These are phyloP conservation scores for Phalera bucephala DNA, from an alignment of 2,888 invertebrate genomes.

Conservation along the genomic window DNA sequence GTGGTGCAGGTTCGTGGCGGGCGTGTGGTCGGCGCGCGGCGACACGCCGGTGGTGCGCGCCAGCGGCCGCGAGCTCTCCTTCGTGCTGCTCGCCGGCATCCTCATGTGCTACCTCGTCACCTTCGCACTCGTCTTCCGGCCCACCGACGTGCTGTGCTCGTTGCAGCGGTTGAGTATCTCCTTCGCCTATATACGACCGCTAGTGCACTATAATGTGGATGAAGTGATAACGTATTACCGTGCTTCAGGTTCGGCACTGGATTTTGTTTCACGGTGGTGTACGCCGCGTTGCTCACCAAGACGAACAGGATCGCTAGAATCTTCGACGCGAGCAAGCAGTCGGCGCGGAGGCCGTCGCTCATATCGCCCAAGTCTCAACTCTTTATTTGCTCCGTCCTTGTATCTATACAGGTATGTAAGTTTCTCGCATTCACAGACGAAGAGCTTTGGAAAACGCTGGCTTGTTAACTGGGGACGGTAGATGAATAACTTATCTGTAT, in stretches of 20 bases:
- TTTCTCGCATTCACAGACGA: not conserved
- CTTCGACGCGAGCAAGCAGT: constrained; percentile 96
- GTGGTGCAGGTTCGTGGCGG: constrained; percentile 83
- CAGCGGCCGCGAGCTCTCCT: constrained; percentile 94
- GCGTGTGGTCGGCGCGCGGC: constrained; percentile 92
- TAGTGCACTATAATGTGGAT: too few relatives aligned
- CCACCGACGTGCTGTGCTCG: constrained; percentile 93
- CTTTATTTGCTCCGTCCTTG: constrained; percentile 92
- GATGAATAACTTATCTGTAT: too few relatives aligned
- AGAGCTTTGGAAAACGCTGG: too few relatives aligned
- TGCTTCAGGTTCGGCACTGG: constrained; percentile 91
- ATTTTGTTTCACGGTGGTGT: constrained; percentile 98
- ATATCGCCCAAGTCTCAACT: constrained; percentile 96
- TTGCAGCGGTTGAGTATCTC: constrained; percentile 88
- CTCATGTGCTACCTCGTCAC: constrained; percentile 96
- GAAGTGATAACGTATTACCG: too few relatives aligned
- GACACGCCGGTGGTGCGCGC: constrained; percentile 98
- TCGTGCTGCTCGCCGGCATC: constrained; percentile 94
- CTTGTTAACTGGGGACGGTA: too few relatives aligned
- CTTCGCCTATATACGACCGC: not conserved
- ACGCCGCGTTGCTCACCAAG: constrained; percentile 97
- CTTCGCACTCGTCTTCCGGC: constrained; percentile 93
- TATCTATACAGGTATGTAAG: constrained; percentile 91
- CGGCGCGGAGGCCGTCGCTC: constrained; percentile 95
- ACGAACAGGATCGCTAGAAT: constrained; percentile 98